phyloP scores from a whole-genome alignment of 1,140 invertebrate species.

The Zaprionus camerounensis region DNA sequence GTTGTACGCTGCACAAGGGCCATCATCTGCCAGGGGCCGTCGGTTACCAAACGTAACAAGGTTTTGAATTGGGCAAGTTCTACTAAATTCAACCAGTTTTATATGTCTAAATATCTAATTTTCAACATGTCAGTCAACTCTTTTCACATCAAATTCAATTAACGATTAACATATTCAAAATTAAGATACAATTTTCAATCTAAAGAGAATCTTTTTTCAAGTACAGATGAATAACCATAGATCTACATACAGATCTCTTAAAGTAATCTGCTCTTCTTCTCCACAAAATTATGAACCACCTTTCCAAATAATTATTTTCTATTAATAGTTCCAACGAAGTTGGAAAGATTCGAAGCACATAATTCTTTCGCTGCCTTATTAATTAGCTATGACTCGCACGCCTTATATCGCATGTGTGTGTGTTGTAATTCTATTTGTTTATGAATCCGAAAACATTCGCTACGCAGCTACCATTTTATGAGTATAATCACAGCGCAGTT shows the following conservation, averaged over 20 bases:
- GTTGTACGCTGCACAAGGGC: too few species aligned
- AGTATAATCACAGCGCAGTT: conserved; percentile 39
- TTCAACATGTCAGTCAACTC: too few species aligned
- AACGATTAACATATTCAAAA: neutral
- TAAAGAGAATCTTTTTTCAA: neutral
- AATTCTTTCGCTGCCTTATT: conserved; percentile 15
- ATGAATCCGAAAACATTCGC: conserved; percentile 59
- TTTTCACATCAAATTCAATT: neutral
- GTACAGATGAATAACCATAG: too few species aligned
- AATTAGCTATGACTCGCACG: conserved; percentile 21
- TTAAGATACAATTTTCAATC: neutral
- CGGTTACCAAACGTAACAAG: too few species aligned
- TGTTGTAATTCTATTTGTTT: conserved; percentile 55
- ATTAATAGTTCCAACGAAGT: neutral
- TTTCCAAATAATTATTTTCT: neutral
- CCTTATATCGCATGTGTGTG: neutral
- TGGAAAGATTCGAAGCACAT: neutral
- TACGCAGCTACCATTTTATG: conserved; percentile 26
- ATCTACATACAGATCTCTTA: too few species aligned
- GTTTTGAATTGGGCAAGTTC: too few species aligned
- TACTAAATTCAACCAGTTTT: too few species aligned
- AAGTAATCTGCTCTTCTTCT: too few species aligned
- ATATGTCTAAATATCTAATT: too few species aligned
- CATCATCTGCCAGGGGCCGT: too few species aligned
- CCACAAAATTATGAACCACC: neutral